These are phyloP conservation scores for Rhinoderma darwinii DNA, from an alignment of 2,113 vertebrate species.

Conservation along the genomic window DNA sequence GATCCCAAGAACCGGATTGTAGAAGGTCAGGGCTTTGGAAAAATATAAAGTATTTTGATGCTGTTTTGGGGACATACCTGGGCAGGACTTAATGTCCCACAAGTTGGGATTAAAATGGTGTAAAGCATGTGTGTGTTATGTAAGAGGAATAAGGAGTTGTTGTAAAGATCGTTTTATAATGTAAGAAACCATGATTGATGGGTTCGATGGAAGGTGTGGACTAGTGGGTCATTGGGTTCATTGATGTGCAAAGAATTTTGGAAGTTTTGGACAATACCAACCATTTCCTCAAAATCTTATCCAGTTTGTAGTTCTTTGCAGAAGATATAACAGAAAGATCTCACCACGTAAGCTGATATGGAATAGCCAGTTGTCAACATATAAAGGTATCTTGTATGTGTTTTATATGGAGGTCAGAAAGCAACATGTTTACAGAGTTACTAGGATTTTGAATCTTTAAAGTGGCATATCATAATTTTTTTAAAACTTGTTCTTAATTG, in stretches of 20 bases:
- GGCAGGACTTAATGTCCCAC: too few relatives aligned
- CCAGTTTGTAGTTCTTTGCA: neutral
- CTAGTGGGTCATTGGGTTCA: neutral
- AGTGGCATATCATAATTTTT: too few relatives aligned
- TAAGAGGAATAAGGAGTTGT: neutral
- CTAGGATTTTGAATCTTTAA: too few relatives aligned
- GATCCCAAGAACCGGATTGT: too few relatives aligned
- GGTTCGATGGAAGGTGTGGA: neutral
- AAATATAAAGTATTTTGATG: too few relatives aligned
- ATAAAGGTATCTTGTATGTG: neutral
- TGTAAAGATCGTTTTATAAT: neutral
- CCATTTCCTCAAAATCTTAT: neutral
- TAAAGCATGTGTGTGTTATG: too few relatives aligned
- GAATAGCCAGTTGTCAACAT: neutral
- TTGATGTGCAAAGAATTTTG: neutral
- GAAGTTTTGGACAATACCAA: neutral
- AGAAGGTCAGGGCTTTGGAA: too few relatives aligned
- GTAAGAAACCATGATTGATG: neutral
- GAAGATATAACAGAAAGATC: neutral
- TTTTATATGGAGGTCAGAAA: neutral
- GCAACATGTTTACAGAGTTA: neutral
- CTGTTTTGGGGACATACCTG: too few relatives aligned
- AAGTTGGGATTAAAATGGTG: too few relatives aligned
- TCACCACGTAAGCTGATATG: neutral
- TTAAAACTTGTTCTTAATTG: neutral